Conservation (phyloP, 2,888 invertebrate genomes). For the Eretmocerus hayati region DNA sequence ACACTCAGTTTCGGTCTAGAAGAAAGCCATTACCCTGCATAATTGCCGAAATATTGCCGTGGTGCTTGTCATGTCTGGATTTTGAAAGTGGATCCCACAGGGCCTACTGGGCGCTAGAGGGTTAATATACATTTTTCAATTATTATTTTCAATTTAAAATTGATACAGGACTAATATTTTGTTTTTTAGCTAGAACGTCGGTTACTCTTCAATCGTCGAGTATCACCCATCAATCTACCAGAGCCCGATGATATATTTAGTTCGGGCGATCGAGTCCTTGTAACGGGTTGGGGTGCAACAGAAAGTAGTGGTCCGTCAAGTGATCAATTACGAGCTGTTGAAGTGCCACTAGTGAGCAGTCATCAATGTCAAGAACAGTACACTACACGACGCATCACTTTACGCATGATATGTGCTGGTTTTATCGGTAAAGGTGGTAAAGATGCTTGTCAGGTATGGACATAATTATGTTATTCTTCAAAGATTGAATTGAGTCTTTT, state of each 20-base stretch:
- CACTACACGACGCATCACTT: constrained; percentile 42
- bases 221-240: constrained; percentile 31
- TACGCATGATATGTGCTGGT: constrained; percentile 58
- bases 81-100: too few species aligned
- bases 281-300: constrained; percentile 40
- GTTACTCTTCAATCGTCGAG: constrained; percentile 24
- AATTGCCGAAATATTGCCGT: too few species aligned
- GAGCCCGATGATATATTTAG: constrained; percentile 27
- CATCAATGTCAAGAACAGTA: constrained; percentile 33
- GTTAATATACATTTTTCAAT: too few species aligned
- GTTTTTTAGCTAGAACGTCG: too few species aligned
- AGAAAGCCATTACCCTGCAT: too few species aligned
- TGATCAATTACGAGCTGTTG: constrained; percentile 32
- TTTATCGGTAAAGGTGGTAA: constrained; percentile 53
- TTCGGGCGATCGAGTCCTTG: constrained; percentile 30
- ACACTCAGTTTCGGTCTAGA: too few species aligned
- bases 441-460: constrained; percentile 53
- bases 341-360: constrained; percentile 34
- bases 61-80: too few species aligned
- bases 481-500: background rate
- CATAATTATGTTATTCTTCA: background rate
- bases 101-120: too few species aligned
- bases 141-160: too few species aligned
- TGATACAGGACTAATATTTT: too few species aligned
- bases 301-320: constrained; percentile 27